Evolutionary conservation across 2,888 invertebrate species (phyloP).

Genomic region (Megaustenia siamemsis): DNA sequence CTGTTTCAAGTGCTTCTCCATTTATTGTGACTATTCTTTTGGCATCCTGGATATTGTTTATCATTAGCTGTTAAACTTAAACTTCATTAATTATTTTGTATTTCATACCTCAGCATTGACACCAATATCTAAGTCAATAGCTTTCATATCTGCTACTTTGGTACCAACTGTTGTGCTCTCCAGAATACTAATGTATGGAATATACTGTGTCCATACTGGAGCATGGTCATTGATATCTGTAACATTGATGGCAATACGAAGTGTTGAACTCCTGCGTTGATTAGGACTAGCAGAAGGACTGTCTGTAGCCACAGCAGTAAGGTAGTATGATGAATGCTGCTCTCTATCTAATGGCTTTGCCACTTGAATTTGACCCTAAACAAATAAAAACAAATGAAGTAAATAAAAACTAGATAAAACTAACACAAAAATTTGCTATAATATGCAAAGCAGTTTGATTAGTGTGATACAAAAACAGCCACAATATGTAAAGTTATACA

Average conservation of each 20-base stretch:
- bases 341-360: conserved; percentile 85
- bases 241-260: conserved; percentile 84
- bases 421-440: no score
- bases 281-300: conserved; percentile 82
- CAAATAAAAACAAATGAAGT: background rate
- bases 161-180: conserved; percentile 61
- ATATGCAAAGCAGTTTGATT: no score
- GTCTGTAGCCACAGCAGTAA: conserved; percentile 88
- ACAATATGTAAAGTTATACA: no score
- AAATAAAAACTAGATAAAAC: no score
- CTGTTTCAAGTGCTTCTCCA: no score
- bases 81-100: background rate
- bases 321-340: conserved; percentile 85
- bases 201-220: conserved; percentile 83
- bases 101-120: conserved; percentile 62
- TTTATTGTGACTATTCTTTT: no score
- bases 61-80: no score
- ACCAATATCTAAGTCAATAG: conserved; percentile 67
- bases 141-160: conserved; percentile 62
- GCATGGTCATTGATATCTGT: conserved; percentile 96
- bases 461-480: no score
- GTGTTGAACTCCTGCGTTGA: conserved; percentile 64
- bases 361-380: conserved; percentile 68
- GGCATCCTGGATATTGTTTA: no score
- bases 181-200: conserved; percentile 73